A percentile compares a stretch with the other conserved stretches of the same genome.
phyloP scores from a whole-genome alignment of 1,140 invertebrate genomes.

The Bombus sylvicola region DNA sequence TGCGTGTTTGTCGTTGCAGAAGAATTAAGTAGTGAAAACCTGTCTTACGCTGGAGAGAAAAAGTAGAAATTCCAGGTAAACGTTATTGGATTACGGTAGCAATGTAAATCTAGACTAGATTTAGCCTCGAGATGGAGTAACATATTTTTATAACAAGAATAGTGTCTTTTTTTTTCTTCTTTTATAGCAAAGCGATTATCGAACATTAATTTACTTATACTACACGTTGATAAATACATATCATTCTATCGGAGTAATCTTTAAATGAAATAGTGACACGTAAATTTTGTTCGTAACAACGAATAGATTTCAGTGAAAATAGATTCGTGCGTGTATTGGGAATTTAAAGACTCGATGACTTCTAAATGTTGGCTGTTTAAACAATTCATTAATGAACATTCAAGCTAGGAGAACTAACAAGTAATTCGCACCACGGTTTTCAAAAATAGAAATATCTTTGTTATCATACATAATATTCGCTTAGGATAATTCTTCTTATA shows the following conservation, averaged over 20 bases:
- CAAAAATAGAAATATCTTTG: background rate
- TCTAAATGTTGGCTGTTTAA: background rate
- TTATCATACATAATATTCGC: background rate
- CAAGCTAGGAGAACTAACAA: background rate
- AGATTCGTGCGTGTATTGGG: too few relatives aligned
- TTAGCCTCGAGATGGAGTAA: constrained; percentile 27
- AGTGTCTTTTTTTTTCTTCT: too few relatives aligned
- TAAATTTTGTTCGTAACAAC: background rate
- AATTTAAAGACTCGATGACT: background rate
- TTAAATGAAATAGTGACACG: background rate
- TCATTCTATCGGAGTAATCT: background rate
- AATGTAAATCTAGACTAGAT: constrained; percentile 46
- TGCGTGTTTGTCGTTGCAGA: background rate
- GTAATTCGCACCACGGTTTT: background rate
- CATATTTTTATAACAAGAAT: background rate
- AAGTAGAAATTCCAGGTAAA: constrained; percentile 34
- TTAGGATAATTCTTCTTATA: background rate
- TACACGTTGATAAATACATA: background rate
- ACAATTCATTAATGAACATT: background rate
- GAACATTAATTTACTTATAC: background rate
- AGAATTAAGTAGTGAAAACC: background rate
- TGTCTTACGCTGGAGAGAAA: constrained; percentile 3
- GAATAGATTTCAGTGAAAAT: background rate
- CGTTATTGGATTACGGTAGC: background rate
- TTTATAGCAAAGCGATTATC: background rate